Conservation (phyloP, 92 coral and sea anemone species). For the Muricea muricata region DNA sequence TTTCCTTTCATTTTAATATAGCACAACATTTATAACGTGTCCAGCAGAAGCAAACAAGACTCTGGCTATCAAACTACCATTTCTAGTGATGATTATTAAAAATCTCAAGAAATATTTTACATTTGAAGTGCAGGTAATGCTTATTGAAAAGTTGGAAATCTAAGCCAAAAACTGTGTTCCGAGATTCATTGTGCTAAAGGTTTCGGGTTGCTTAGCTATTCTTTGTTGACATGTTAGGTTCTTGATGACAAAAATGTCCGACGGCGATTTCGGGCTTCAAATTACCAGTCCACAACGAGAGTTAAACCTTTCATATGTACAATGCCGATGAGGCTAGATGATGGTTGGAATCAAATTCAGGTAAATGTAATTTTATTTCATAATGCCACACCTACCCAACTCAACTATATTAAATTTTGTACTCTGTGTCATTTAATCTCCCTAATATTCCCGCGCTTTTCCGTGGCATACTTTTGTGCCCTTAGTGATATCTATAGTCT, state of each 20-base stretch:
- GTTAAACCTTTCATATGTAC: constrained; percentile 99
- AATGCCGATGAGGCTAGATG: constrained; percentile 99
- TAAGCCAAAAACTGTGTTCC: neutral
- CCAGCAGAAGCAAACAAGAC: constrained; percentile 93
- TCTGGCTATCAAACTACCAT: constrained; percentile 97
- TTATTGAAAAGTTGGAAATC: no score
- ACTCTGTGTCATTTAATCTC: constrained; percentile 5
- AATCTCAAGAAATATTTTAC: constrained; percentile 99
- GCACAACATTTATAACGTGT: constrained; percentile 97
- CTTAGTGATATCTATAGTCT: neutral
- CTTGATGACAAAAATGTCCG: constrained; percentile 99
- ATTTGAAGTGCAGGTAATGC: constrained; percentile 94
- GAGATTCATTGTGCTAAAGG: constrained; percentile 9
- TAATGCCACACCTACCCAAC: neutral
- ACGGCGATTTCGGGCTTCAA: constrained; percentile 97
- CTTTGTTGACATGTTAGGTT: constrained; percentile 99
- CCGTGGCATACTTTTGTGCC: neutral
- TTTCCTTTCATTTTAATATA: constrained; percentile 43
- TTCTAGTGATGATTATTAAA: constrained; percentile 98
- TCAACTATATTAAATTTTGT: neutral
- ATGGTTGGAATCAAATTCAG: constrained; percentile 99
- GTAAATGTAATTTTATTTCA: constrained; percentile 39
- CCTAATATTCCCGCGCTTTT: constrained; percentile 44
- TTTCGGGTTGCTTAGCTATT: constrained; percentile 40
- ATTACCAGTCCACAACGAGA: constrained; percentile 97